These are phyloP conservation scores for Bradypus variegatus DNA, from an alignment of 2,797 vertebrate species.

Conservation along the genomic window DNA sequence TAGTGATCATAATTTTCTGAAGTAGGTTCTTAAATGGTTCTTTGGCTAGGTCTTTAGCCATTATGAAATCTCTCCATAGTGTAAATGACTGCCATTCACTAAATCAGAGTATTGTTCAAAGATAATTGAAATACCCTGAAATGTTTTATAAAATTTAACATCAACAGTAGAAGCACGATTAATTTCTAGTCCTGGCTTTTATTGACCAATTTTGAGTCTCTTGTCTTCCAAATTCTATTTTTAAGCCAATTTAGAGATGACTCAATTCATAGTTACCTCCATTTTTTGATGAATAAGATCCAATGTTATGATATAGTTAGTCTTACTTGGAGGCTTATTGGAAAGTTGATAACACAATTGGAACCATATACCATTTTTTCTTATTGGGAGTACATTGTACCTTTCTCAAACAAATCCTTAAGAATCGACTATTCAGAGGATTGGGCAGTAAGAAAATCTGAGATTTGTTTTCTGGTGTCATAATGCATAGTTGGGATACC, in stretches of 20 bases:
- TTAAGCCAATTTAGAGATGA: background rate
- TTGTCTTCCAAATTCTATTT: background rate
- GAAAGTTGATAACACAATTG: background rate
- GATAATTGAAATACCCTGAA: background rate
- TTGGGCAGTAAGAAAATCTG: background rate
- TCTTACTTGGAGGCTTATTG: background rate
- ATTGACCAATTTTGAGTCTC: background rate
- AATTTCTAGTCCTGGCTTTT: conserved; percentile 3
- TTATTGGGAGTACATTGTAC: background rate
- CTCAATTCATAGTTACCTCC: background rate
- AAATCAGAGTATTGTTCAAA: background rate
- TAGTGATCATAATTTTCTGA: background rate
- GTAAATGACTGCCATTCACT: background rate
- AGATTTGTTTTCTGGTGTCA: background rate
- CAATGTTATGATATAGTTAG: background rate
- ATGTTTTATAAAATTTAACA: background rate
- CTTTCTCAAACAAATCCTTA: background rate
- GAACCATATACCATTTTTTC: background rate
- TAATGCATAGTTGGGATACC: background rate
- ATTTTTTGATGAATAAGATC: background rate
- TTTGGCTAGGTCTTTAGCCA: background rate
- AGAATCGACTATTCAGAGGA: background rate
- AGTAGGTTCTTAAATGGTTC: background rate
- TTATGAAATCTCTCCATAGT: background rate
- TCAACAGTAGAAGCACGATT: background rate